Evolutionary conservation across 2,888 invertebrate species (phyloP).

Genomic region (Cataglyphis albicans): DNA sequence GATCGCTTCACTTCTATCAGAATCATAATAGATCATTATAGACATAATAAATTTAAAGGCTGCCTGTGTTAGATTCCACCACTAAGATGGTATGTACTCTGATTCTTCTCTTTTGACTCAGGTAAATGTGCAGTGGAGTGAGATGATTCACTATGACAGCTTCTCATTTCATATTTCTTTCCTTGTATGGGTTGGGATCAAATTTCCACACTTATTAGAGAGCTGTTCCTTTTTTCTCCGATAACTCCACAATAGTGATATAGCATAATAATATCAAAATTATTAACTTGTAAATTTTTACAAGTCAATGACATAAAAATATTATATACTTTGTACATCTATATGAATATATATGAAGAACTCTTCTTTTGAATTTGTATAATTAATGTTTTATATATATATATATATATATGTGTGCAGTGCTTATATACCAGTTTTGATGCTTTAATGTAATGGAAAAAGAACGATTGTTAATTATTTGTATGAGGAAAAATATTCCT

Average conservation of each 20-base stretch:
- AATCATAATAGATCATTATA: constrained; percentile 69
- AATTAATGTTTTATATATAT: neutral
- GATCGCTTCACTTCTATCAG: constrained; percentile 57
- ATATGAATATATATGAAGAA: neutral
- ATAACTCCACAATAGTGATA: constrained; percentile 13
- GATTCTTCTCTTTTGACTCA: constrained; percentile 75
- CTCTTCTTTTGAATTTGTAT: neutral
- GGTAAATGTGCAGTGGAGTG: constrained; percentile 81
- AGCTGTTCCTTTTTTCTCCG: neutral
- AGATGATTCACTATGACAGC: constrained; percentile 85
- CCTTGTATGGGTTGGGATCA: constrained; percentile 71
- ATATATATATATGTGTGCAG: too few species aligned
- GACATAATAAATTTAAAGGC: constrained; percentile 60
- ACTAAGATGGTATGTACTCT: constrained; percentile 83
- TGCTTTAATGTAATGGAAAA: neutral
- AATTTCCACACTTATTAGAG: constrained; percentile 65
- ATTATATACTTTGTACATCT: neutral
- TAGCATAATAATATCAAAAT: neutral
- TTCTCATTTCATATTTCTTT: constrained; percentile 83
- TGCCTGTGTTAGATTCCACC: constrained; percentile 57
- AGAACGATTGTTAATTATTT: neutral
- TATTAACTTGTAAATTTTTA: constrained; percentile 11
- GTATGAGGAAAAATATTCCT: constrained; percentile 21
- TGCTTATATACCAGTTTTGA: neutral
- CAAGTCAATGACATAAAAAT: neutral